Evolutionary conservation across 2,797 vertebrate species (phyloP).

Genomic region (Loris lydekkerianus): DNA sequence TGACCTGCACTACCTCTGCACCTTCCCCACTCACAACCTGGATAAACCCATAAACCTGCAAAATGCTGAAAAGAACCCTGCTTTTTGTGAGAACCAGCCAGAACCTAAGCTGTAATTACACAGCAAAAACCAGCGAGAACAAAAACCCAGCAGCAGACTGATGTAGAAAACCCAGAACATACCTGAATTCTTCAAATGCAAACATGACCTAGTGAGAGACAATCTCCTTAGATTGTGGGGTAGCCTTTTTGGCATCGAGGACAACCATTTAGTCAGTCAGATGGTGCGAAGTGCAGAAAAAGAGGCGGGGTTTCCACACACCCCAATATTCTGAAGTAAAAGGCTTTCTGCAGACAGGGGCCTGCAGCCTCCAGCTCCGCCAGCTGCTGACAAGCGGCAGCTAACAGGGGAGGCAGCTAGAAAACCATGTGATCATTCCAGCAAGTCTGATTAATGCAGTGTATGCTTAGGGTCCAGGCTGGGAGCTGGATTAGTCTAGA

Average conservation of each 20-base stretch:
- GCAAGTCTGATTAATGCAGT: constrained; percentile 94
- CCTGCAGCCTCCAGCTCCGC: constrained; percentile 90
- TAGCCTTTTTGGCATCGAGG: constrained; percentile 84
- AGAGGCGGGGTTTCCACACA: constrained; percentile 85
- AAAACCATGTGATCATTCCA: constrained; percentile 94
- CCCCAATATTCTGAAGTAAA: constrained; percentile 87
- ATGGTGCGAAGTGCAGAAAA: constrained; percentile 86
- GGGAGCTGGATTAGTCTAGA: constrained; percentile 85
- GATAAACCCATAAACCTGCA: constrained; percentile 64
- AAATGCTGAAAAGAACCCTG: constrained; percentile 36
- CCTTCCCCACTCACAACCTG: constrained; percentile 73
- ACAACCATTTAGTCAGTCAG: constrained; percentile 89
- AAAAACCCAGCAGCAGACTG: constrained; percentile 85
- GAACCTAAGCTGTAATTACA: constrained; percentile 89
- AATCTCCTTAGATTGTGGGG: constrained; percentile 85
- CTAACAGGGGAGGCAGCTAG: constrained; percentile 89
- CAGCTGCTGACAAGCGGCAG: constrained; percentile 91
- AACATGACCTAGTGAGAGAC: constrained; percentile 93
- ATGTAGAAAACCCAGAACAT: constrained; percentile 87
- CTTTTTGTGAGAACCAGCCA: constrained; percentile 77
- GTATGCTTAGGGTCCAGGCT: constrained; percentile 86
- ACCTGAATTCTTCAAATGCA: constrained; percentile 98
- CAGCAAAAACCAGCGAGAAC: constrained; percentile 88
- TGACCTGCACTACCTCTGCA: constrained; percentile 74
- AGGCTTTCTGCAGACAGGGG: constrained; percentile 90